Evolutionary conservation across 2,888 invertebrate species (phyloP), one percentile per base, ranked within the genome.

Genomic region (Tetragonisca angustula): DNA sequence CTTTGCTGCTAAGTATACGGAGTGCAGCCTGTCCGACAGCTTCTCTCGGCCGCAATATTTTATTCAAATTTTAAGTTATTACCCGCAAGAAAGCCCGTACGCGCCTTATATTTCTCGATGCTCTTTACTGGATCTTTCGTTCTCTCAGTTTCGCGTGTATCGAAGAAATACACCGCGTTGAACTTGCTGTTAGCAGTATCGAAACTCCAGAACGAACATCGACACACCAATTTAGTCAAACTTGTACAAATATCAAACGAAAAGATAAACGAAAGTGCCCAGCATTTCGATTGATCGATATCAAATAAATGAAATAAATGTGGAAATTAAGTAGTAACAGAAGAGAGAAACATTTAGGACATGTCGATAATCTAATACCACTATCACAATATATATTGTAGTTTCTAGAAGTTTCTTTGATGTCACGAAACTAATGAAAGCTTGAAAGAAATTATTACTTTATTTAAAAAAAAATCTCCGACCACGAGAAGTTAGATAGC

Each of bases 31-130:
- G 78, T 54, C 77, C 56, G 75, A 71, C 85, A 76, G 77, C 76
- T 61, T 76, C 82, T 87, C 79, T 62, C 70, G 65, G 69, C 49
- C 71, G 82, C 72, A 83, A 83, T 83, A 83, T 83, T 83, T 83
- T 83, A 83, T 83, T 83, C 83, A 83, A 83, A 83, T 83, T 83
- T 83, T 76, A 68, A 82, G 71, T 76, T 71, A 72, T 76, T 76
- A 27, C 76, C 49, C 9, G 56, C 76, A 68, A 76, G 75, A 76
- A 68, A 72, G 76, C 54, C 9, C 49, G 59, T 56, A 52, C 69
- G 52, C 32, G 50, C 36, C 27, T 49, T 62, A 62, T 50, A 83
- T 68, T 72, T 83, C 36, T 83, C 50, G 69, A 64, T 24, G 49
- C 43, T 21, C 27, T 49, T 9, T 61, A 1, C 6, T 1, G 32